phyloP scores from a whole-genome alignment of 2,888 invertebrate genomes.

The Synanthedon andrenaeformis region DNA sequence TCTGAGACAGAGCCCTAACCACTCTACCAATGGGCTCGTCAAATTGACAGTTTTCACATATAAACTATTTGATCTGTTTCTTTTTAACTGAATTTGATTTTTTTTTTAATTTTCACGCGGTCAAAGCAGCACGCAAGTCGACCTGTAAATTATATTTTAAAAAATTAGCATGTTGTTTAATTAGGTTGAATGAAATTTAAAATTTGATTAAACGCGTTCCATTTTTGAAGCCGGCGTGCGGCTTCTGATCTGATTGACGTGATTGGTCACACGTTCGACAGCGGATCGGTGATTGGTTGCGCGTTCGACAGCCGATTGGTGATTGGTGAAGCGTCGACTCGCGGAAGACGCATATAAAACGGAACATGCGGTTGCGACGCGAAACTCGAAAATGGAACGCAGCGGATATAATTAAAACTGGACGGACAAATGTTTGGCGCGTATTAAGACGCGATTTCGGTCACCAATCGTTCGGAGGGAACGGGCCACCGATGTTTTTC shows the following conservation, averaged over 20 bases:
- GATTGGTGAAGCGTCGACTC: conserved; percentile 32
- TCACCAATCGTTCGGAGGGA: conserved; percentile 24
- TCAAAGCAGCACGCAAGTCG: too few species aligned
- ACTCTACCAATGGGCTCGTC: too few species aligned
- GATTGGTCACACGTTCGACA: not conserved
- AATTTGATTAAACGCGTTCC: not conserved
- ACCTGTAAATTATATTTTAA: not conserved
- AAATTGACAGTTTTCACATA: too few species aligned
- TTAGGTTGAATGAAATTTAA: not conserved
- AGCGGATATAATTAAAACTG: conserved; percentile 66
- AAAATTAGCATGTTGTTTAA: not conserved
- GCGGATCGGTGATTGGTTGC: conserved; percentile 11
- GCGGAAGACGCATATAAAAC: conserved; percentile 39
- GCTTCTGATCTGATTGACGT: too few species aligned
- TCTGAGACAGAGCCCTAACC: too few species aligned
- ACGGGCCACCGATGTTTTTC: not conserved
- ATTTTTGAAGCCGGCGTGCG: not conserved
- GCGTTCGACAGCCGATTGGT: conserved; percentile 36
- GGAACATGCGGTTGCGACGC: conserved; percentile 36
- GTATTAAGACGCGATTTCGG: conserved; percentile 52
- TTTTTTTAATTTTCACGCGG: too few species aligned
- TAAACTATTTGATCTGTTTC: too few species aligned
- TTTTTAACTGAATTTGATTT: too few species aligned
- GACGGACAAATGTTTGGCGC: conserved; percentile 51
- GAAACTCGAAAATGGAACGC: conserved; percentile 60